Conservation (phyloP, 1,140 invertebrate genomes). For the Eubasilissa regina region DNA sequence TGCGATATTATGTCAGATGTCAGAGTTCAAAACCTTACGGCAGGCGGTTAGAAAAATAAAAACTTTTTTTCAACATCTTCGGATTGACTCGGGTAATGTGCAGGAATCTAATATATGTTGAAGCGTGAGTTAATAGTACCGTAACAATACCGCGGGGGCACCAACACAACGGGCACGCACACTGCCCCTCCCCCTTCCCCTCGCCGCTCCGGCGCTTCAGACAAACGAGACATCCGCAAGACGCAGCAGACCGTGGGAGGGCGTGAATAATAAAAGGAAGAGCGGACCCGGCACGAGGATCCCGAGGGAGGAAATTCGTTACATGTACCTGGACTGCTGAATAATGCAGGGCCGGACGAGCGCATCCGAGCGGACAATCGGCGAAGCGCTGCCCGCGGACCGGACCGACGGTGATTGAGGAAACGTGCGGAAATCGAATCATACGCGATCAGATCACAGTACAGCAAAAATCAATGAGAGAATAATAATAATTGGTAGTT, state of each 20-base stretch:
- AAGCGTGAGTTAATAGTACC: too few species aligned
- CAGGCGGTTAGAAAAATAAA: too few species aligned
- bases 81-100: too few species aligned
- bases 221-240: not conserved
- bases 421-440: not conserved
- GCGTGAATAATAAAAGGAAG: not conserved
- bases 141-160: too few species aligned
- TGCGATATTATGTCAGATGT: too few species aligned
- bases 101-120: too few species aligned
- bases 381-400: too few species aligned
- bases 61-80: too few species aligned
- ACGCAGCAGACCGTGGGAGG: conserved; percentile 2
- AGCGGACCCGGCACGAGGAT: not conserved
- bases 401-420: not conserved
- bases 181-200: not conserved
- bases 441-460: too few species aligned
- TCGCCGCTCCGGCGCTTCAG: not conserved
- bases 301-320: conserved; percentile 16
- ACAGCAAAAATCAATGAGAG: not conserved
- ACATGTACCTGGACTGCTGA: not conserved
- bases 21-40: too few species aligned
- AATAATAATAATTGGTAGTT: not conserved
- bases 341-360: conserved; percentile 8
- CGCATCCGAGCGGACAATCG: conserved; percentile 13
- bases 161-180: too few species aligned